phyloP scores from a whole-genome alignment of 2,113 vertebrate species.

The Suricata suricatta region DNA sequence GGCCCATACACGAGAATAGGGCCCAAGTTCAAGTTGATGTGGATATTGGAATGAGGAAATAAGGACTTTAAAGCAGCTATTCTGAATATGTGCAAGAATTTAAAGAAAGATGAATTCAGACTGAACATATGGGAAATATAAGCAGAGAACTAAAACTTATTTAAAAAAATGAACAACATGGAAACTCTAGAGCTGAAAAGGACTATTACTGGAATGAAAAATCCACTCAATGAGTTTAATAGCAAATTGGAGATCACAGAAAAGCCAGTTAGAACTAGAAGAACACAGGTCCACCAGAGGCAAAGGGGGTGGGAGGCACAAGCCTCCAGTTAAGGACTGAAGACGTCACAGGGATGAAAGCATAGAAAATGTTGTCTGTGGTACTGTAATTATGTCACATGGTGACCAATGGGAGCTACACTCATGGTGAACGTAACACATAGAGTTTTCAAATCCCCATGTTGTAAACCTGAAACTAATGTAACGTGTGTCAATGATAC shows the following conservation, averaged over 20 bases:
- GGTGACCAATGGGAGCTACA: neutral
- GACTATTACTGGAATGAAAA: constrained; percentile 22
- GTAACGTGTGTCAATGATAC: neutral
- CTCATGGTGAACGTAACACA: neutral
- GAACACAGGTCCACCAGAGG: neutral
- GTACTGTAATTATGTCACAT: neutral
- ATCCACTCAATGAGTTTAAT: neutral
- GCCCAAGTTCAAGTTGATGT: neutral
- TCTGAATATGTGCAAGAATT: neutral
- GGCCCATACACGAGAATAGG: neutral
- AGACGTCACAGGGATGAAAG: neutral
- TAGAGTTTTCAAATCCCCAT: neutral
- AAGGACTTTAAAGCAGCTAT: neutral
- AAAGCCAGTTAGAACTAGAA: neutral
- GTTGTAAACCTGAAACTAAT: neutral
- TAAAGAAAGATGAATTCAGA: neutral
- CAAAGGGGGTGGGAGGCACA: neutral
- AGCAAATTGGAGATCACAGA: neutral
- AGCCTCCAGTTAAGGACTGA: neutral
- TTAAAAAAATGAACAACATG: neutral
- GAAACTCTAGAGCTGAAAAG: constrained; percentile 9
- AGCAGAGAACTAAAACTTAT: neutral
- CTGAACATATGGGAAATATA: neutral
- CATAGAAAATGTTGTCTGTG: neutral
- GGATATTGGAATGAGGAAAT: neutral